A percentile compares a stretch with the other conserved stretches of the same genome.
Conservation (phyloP, 2,113 vertebrate genomes). For the Spea multiplicata region DNA sequence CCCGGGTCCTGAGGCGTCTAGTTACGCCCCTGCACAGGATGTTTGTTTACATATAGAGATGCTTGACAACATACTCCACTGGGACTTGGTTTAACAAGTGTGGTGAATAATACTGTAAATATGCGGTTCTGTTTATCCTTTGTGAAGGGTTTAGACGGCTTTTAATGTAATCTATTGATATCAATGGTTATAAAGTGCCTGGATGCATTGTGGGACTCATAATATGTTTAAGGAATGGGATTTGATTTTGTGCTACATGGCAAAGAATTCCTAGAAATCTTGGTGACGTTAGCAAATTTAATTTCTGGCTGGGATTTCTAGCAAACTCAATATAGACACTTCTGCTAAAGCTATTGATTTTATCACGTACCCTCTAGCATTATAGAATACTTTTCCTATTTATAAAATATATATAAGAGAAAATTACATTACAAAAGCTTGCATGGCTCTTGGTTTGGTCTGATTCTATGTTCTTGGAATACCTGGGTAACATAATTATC, state of each 20-base stretch:
- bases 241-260: background rate
- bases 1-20: no score
- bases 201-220: conserved; percentile 4
- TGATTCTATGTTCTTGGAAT: no score
- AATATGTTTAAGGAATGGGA: background rate
- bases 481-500: no score
- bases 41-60: background rate
- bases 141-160: conserved; percentile 7
- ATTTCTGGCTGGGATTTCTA: background rate
- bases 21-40: no score
- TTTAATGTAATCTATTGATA: conserved; percentile 17
- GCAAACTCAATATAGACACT: no score
- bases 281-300: background rate
- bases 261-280: conserved; percentile 12
- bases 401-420: no score
- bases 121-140: background rate
- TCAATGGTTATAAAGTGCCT: conserved; percentile 14
- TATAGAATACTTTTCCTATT: no score
- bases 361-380: no score
- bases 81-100: background rate
- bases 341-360: no score
- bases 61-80: background rate
- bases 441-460: no score
- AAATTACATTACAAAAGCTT: no score
- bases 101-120: conserved; percentile 2